Evolutionary conservation across 2,888 invertebrate genomes (phyloP).

Genomic region (Glyphotaelius pellucidus): DNA sequence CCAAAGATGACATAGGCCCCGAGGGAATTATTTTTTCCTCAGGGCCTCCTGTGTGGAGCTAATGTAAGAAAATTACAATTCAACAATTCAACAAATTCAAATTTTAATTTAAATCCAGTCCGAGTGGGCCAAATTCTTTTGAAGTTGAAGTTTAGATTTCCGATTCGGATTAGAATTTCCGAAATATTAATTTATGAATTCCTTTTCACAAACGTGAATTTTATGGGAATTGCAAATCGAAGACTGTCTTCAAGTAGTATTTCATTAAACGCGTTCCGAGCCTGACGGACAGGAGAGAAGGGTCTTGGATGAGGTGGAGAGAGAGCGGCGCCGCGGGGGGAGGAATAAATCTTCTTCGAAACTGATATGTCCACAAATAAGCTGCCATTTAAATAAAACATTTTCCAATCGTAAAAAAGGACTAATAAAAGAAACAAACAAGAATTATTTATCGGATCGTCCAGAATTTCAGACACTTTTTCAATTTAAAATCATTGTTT

Average conservation of each 20-base stretch:
- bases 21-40: too few species aligned
- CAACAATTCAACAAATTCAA: too few species aligned
- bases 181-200: background rate
- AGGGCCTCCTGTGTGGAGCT: too few species aligned
- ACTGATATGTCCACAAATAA: background rate
- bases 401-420: background rate
- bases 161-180: background rate
- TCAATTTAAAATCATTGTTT: too few species aligned
- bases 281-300: background rate
- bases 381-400: background rate
- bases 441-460: background rate
- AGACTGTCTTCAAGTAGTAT: background rate
- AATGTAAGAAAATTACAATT: too few species aligned
- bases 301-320: too few species aligned
- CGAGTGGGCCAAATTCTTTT: background rate
- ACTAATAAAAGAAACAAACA: background rate
- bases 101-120: background rate
- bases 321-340: background rate
- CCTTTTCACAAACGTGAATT: background rate
- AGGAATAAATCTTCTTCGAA: background rate
- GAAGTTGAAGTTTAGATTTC: background rate
- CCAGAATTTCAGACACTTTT: too few species aligned
- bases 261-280: conserved; percentile 20
- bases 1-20: too few species aligned
- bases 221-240: conserved; percentile 13